Evolutionary conservation across 2,888 invertebrate genomes (phyloP).

Genomic region (Luperina nickerlii): DNA sequence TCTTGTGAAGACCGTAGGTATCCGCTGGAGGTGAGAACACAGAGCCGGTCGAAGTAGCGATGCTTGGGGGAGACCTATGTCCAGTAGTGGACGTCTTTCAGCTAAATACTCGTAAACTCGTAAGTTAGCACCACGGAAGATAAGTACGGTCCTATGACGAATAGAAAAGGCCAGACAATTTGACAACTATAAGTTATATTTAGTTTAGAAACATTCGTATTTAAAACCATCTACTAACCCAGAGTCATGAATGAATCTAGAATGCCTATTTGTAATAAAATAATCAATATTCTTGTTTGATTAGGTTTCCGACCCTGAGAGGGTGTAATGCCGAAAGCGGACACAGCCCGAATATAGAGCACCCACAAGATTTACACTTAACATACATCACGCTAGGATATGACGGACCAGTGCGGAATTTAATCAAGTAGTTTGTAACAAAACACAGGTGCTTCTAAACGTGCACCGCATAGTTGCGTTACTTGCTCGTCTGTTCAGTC

Average conservation of each 20-base stretch:
- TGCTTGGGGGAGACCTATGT: background rate
- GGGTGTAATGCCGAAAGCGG: conserved; percentile 37
- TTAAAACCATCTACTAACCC: conserved; percentile 28
- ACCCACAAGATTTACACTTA: conserved; percentile 63
- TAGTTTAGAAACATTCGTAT: conserved; percentile 18
- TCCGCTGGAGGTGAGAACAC: background rate
- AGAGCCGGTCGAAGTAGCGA: background rate
- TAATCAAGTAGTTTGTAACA: conserved; percentile 73
- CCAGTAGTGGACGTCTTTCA: background rate
- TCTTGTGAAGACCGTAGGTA: background rate
- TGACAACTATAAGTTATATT: conserved; percentile 14
- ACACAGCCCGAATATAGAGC: conserved; percentile 58
- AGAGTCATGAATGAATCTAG: conserved; percentile 39
- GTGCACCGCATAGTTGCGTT: conserved; percentile 66
- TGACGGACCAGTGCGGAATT: conserved; percentile 69
- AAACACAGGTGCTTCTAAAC: conserved; percentile 74
- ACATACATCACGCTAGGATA: conserved; percentile 68
- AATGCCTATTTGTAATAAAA: conserved; percentile 65
- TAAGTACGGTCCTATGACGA: background rate
- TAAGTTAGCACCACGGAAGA: background rate
- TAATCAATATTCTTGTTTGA: conserved; percentile 66
- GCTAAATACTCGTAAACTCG: background rate
- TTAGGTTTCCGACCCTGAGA: conserved; percentile 50
- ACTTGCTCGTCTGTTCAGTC: conserved; percentile 63
- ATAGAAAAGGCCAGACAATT: conserved; percentile 1